These are phyloP conservation scores for Osmoderma eremita DNA, from an alignment of 2,888 invertebrate species.

Conservation along the genomic window DNA sequence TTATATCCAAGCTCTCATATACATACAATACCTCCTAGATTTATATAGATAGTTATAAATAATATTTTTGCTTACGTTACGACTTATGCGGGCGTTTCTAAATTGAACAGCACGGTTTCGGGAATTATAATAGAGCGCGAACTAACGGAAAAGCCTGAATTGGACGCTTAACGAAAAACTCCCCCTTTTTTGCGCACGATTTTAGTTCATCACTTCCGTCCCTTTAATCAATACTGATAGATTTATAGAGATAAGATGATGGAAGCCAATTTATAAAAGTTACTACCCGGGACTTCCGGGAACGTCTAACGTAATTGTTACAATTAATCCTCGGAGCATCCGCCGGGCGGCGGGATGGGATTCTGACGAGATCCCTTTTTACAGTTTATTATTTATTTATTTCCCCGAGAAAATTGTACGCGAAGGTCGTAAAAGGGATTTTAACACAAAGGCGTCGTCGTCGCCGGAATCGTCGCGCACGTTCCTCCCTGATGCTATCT, in stretches of 20 bases:
- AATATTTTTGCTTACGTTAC: too few relatives aligned
- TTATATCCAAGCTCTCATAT: too few relatives aligned
- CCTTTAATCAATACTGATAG: slow-evolving; percentile 26
- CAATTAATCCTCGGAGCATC: slow-evolving; percentile 30
- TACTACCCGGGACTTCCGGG: slow-evolving; percentile 12
- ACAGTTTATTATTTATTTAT: slow-evolving; percentile 36
- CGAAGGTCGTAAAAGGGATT: slow-evolving; percentile 5
- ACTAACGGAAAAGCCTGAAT: neutral
- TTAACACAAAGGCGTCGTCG: slow-evolving; percentile 2
- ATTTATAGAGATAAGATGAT: slow-evolving; percentile 39
- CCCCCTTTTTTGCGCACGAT: neutral
- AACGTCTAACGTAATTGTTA: slow-evolving; percentile 30
- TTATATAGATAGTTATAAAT: too few relatives aligned
- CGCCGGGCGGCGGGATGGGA: neutral
- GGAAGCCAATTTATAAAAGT: slow-evolving; percentile 35
- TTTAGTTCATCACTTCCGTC: slow-evolving; percentile 17
- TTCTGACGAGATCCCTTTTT: neutral
- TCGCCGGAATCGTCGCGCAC: too few relatives aligned
- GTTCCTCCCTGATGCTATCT: neutral
- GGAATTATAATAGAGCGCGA: neutral
- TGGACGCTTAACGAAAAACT: neutral
- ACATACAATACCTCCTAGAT: too few relatives aligned
- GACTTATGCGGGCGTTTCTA: neutral
- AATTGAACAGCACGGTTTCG: neutral
- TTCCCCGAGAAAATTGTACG: slow-evolving; percentile 1